These are phyloP conservation scores for Vidua macroura DNA, from an alignment of 2,113 vertebrate genomes.

Conservation along the genomic window DNA sequence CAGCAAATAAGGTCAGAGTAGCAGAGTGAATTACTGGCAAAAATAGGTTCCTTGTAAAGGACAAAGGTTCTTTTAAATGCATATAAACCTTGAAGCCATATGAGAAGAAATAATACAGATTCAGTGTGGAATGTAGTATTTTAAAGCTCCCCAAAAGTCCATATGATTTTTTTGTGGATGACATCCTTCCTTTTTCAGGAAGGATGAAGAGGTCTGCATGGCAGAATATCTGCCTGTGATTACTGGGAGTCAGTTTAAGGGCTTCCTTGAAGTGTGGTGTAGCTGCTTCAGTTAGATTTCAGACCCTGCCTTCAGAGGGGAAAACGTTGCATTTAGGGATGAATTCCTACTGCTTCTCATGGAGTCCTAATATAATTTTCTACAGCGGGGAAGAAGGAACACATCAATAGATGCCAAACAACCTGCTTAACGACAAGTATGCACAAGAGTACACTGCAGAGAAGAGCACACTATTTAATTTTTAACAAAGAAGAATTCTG, in stretches of 20 bases:
- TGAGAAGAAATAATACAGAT: neutral
- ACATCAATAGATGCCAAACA: neutral
- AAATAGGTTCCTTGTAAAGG: conserved; percentile 43
- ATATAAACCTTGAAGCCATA: conserved; percentile 46
- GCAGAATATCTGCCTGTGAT: neutral
- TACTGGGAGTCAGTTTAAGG: neutral
- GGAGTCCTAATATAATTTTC: neutral
- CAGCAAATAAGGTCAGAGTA: conserved; percentile 75
- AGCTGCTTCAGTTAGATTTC: neutral
- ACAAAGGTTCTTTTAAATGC: conserved; percentile 50
- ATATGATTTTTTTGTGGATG: neutral
- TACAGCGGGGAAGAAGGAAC: neutral
- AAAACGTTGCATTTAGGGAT: neutral
- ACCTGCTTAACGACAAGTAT: neutral
- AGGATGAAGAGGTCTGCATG: neutral
- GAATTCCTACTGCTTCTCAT: neutral
- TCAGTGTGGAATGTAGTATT: neutral
- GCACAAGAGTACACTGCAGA: neutral
- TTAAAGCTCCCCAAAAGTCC: neutral
- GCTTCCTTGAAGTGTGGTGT: neutral
- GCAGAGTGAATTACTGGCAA: conserved; percentile 41
- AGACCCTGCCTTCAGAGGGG: neutral
- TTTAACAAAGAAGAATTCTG: neutral
- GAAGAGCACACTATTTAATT: neutral
- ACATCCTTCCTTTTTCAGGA: neutral